A percentile compares a stretch with the other conserved stretches of the same genome.
These are phyloP conservation scores for Tiliqua scincoides DNA, from an alignment of 2,113 vertebrate genomes.

Conservation along the genomic window DNA sequence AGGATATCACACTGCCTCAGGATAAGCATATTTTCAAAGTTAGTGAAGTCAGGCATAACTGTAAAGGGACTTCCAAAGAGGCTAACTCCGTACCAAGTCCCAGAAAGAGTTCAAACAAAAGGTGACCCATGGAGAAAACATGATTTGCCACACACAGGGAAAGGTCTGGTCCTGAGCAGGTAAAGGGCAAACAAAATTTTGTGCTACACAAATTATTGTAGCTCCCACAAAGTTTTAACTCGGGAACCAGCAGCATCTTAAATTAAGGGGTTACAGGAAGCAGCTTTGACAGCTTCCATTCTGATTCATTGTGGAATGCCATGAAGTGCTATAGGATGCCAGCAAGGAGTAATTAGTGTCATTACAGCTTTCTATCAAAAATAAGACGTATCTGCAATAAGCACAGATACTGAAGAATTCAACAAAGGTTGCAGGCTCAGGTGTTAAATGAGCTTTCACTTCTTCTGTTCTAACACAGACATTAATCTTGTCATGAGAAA, in stretches of 20 bases:
- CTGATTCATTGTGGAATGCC: background rate
- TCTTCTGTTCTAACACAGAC: no score
- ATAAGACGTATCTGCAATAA: background rate
- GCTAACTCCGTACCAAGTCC: no score
- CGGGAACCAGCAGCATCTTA: background rate
- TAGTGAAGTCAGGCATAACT: background rate
- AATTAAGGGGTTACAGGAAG: background rate
- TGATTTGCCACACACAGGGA: no score
- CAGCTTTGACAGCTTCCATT: background rate
- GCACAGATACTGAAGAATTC: background rate
- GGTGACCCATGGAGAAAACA: background rate
- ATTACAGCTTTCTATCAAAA: background rate
- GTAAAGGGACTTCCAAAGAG: no score
- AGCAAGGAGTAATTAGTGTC: background rate
- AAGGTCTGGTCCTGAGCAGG: no score
- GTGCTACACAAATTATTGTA: background rate
- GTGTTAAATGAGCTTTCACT: background rate
- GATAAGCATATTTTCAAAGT: background rate
- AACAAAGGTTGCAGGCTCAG: background rate
- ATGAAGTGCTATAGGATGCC: background rate
- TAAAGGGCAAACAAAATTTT: background rate
- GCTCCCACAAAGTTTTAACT: background rate
- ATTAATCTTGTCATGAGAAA: background rate
- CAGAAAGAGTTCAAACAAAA: background rate
- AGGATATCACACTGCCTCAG: background rate